Base-by-base conservation (phyloP, 2,113 vertebrate genomes). In the Pelvicachromis taeniatus region DNA sequence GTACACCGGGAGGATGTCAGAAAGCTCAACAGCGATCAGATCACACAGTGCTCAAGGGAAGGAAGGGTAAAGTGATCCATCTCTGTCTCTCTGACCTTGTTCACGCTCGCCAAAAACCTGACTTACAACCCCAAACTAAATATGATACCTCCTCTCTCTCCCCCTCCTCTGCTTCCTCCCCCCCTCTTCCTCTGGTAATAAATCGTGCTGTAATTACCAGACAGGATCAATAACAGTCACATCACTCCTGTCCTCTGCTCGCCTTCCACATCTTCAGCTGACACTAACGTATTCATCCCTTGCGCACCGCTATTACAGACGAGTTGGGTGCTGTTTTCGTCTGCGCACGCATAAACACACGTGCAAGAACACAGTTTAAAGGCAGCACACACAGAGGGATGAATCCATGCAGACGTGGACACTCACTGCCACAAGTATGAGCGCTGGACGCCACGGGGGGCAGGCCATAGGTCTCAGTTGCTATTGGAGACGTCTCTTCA, bases 41-140 rank as follows among this genome's bases (percentile, higher is more conserved):
- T 95, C 85, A 58, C 93, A 80, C 81, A 55, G 87, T 84, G 88
- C 87, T 86, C 88, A 82, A n/a, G 90, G 91, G 87, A 91, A 45
- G 70, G 87, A 81, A 70, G 73, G 89, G 93, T 92, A 93, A 94
- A 89, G 80, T 91, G 94, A 95, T 94, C 93, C 38, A 77, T 93
- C 92, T 83, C 87, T 84, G 92, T 94, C 91, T 94, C 88, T 83
- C 80, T 95, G 93, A 95, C 94, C 93, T 95, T 95, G 94, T 95
- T 94, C 93, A 56, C 53, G 87, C 82, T 91, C 87, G 83, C 87
- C 93, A 90, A 93, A 94, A 93, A 92, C 91, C 91, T 92, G 90
- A 94, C 92, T 93, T 95, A 95, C 94, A 94, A 94, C 88, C 92
- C 90, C 90, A 95, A 94, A 95, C 93, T 92, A 91, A 95, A 95